Conservation (phyloP, 2,888 invertebrate species). For the Rhamphomyia laevipes region DNA sequence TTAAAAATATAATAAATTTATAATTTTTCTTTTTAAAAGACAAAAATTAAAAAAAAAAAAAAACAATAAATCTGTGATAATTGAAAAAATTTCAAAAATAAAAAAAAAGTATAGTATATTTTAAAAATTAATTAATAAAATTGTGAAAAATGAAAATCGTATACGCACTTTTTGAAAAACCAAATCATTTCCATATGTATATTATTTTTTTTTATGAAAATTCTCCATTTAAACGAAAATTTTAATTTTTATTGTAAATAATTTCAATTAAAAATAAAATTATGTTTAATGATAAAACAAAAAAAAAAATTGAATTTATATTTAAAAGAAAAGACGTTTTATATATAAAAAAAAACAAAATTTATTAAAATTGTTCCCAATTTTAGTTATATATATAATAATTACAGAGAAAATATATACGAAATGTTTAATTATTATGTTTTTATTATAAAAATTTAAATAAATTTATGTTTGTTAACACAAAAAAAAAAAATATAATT, state of each 20-base stretch:
- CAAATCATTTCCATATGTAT: neutral
- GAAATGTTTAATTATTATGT: neutral
- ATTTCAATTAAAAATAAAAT: neutral
- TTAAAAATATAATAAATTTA: too few relatives aligned
- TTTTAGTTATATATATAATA: constrained; percentile 5
- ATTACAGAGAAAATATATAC: constrained; percentile 14
- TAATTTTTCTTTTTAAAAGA: neutral
- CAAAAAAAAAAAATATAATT: too few relatives aligned
- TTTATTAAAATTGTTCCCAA: neutral
- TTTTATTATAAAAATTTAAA: too few relatives aligned
- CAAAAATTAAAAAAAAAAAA: neutral
- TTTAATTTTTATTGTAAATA: neutral
- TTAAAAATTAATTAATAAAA: neutral
- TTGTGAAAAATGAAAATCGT: neutral
- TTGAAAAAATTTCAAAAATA: too few relatives aligned
- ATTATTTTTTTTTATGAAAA: too few relatives aligned
- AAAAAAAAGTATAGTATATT: constrained; percentile 9
- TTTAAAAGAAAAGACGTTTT: neutral
- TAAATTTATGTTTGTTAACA: too few relatives aligned
- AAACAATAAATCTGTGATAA: neutral
- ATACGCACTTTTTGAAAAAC: constrained; percentile 7
- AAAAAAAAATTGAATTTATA: constrained; percentile 3
- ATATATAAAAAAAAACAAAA: neutral
- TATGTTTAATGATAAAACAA: constrained; percentile 8
- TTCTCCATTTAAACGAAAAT: neutral